Percentiles rank a stretch among this genome's conserved stretches.
Evolutionary conservation across 2,888 invertebrate genomes (phyloP).

Genomic region (Petrolisthes cinctipes): DNA sequence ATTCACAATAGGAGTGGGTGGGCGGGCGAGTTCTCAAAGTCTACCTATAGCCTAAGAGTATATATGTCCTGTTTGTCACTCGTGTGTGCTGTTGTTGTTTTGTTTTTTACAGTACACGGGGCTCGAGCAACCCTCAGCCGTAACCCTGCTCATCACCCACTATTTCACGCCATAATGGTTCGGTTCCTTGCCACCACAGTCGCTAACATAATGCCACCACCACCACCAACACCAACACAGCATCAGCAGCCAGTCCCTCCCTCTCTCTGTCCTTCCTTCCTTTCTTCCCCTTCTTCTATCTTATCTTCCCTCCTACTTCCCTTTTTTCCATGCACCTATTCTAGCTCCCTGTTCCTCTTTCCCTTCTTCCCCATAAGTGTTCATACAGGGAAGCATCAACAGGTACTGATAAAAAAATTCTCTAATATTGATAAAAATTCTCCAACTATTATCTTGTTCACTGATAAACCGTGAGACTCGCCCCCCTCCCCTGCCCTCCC

Average conservation of each 20-base stretch:
- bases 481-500: background rate
- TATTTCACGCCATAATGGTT: constrained; percentile 5
- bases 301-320: background rate
- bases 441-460: background rate
- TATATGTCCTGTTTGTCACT: too few relatives aligned
- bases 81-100: too few relatives aligned
- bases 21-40: too few relatives aligned
- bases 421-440: background rate
- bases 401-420: too few relatives aligned
- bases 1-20: too few relatives aligned
- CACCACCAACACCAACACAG: too few relatives aligned
- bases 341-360: too few relatives aligned
- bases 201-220: background rate
- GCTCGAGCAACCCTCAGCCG: background rate
- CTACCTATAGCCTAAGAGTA: too few relatives aligned
- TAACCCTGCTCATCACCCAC: constrained; percentile 6
- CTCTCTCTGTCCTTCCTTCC: background rate
- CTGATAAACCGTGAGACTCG: background rate
- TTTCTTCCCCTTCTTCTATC: background rate
- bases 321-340: background rate
- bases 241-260: too few relatives aligned
- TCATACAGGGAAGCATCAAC: too few relatives aligned
- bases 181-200: background rate
- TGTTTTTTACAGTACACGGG: too few relatives aligned
- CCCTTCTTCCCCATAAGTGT: too few relatives aligned